Evolutionary conservation across 2,888 invertebrate genomes (phyloP).

Genomic region (Ennomos quercinarius): DNA sequence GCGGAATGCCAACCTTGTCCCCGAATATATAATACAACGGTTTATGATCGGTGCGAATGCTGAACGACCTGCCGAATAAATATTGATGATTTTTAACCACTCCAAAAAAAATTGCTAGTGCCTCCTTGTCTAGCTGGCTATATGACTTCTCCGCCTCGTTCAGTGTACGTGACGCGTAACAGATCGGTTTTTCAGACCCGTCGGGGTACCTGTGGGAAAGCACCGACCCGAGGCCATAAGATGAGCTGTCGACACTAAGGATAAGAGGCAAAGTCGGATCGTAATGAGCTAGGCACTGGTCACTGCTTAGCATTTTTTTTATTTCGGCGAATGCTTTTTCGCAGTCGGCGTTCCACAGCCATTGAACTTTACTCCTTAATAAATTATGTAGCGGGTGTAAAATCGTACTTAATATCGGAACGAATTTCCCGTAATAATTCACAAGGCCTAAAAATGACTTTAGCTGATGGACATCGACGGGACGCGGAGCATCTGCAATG

Average conservation of each 20-base stretch:
- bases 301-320: conserved; percentile 20
- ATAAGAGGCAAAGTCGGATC: conserved; percentile 32
- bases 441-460: conserved; percentile 38
- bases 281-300: conserved; percentile 36
- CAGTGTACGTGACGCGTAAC: conserved; percentile 24
- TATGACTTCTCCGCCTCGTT: conserved; percentile 2
- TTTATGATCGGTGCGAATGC: no score
- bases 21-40: no score
- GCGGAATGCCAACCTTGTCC: no score
- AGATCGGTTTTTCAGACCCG: conserved; percentile 27
- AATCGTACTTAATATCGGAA: conserved; percentile 31
- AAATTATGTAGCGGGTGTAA: conserved; percentile 38
- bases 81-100: conserved; percentile 17
- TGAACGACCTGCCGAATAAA: background rate
- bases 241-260: conserved; percentile 37
- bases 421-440: conserved; percentile 39
- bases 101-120: no score
- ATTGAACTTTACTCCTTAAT: conserved; percentile 26
- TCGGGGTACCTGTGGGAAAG: conserved; percentile 35
- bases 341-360: conserved; percentile 29
- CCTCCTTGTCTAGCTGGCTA: background rate
- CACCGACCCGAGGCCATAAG: conserved; percentile 40
- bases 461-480: conserved; percentile 32
- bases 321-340: conserved; percentile 21
- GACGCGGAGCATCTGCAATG: conserved; percentile 26